Percentiles rank a stretch among this genome's conserved stretches.
Evolutionary conservation across 1,140 invertebrate genomes (phyloP).

Genomic region (Leucophenga varia): DNA sequence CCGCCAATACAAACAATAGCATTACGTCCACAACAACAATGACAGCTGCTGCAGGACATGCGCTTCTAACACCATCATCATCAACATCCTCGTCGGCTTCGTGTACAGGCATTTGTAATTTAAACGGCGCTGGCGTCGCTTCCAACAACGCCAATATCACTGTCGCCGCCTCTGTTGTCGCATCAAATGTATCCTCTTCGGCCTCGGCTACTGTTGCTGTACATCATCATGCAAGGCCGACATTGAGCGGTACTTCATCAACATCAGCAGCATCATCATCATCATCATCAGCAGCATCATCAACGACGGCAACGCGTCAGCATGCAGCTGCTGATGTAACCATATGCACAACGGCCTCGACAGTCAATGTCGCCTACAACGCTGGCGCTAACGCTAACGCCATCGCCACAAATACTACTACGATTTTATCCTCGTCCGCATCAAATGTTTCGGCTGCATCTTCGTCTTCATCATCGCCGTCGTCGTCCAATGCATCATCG

Average conservation of each 20-base stretch:
- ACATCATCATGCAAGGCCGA: slow-evolving; percentile 9
- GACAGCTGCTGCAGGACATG: neutral
- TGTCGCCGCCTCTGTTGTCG: slow-evolving; percentile 11
- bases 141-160: slow-evolving; percentile 8
- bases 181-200: slow-evolving; percentile 8
- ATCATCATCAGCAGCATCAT: slow-evolving; percentile 11
- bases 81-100: slow-evolving; percentile 3
- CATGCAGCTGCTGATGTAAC: neutral
- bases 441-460: slow-evolving; percentile 16
- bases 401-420: neutral
- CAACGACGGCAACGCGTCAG: no score
- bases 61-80: neutral
- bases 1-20: slow-evolving; percentile 18
- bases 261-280: slow-evolving; percentile 7
- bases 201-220: no score
- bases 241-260: neutral
- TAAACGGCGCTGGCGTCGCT: slow-evolving; percentile 13
- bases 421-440: slow-evolving; percentile 10
- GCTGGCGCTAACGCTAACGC: neutral
- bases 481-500: no score
- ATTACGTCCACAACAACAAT: slow-evolving; percentile 1
- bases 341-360: neutral
- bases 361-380: slow-evolving; percentile 7
- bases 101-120: neutral
- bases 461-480: slow-evolving; percentile 1